phyloP scores from a whole-genome alignment of 2,797 vertebrate species.

The Sebastes taczanowskii region DNA sequence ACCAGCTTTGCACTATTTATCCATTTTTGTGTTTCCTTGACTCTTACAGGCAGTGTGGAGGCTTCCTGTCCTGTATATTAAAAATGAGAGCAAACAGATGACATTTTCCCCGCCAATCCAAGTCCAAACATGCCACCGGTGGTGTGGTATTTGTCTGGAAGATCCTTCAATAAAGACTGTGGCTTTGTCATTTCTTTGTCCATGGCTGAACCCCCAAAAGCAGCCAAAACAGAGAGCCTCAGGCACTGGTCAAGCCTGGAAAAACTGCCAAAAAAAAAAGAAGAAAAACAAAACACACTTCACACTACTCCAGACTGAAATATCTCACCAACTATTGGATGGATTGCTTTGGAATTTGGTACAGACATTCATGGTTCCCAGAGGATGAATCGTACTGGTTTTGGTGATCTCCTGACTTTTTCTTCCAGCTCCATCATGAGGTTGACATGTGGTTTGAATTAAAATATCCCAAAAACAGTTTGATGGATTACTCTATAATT shows the following conservation, averaged over 20 bases:
- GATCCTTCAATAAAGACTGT: not conserved
- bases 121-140: constrained; percentile 4
- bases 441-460: not conserved
- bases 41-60: not conserved
- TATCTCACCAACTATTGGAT: not conserved
- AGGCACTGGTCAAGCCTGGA: not conserved
- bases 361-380: not conserved
- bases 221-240: not conserved
- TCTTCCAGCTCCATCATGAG: not conserved
- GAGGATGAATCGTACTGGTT: not conserved
- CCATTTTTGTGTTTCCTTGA: not conserved
- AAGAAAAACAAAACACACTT: not conserved
- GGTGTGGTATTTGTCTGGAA: constrained; percentile 12
- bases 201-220: not conserved
- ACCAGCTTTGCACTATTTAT: not conserved
- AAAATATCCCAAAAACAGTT: not conserved
- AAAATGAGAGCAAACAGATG: not conserved
- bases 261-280: not conserved
- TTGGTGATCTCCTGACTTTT: not conserved
- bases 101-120: not conserved
- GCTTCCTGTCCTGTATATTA: not conserved
- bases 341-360: not conserved
- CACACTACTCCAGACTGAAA: not conserved
- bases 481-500: not conserved
- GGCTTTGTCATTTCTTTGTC: not conserved